Percentiles rank a stretch among this genome's conserved stretches.
These are phyloP conservation scores for Prochilodus magdalenae DNA, from an alignment of 2,113 vertebrate genomes.

Conservation along the genomic window DNA sequence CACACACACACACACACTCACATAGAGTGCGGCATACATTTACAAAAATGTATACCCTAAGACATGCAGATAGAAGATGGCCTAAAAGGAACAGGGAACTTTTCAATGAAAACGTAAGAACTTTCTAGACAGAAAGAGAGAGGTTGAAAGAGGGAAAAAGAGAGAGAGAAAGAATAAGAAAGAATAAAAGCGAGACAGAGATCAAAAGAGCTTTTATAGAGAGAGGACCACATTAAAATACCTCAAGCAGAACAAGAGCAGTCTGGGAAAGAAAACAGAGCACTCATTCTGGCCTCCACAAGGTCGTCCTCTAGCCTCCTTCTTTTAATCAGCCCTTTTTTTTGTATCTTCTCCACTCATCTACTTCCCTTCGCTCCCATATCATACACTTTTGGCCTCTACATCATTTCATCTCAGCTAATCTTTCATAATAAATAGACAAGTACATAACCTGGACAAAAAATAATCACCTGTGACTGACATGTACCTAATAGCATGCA, in stretches of 20 bases:
- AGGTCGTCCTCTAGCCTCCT: slow-evolving; percentile 28
- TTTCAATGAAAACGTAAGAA: neutral
- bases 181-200: slow-evolving; percentile 39
- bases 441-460: neutral
- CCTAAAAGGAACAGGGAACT: neutral
- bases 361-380: slow-evolving; percentile 30
- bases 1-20: slow-evolving; percentile 47
- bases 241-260: slow-evolving; percentile 70
- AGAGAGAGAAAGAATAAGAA: slow-evolving; percentile 14
- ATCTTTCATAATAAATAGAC: slow-evolving; percentile 23
- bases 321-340: slow-evolving; percentile 49
- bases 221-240: slow-evolving; percentile 75
- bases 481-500: no score
- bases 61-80: slow-evolving; percentile 10
- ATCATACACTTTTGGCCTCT: slow-evolving; percentile 27
- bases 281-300: slow-evolving; percentile 32
- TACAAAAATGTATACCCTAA: slow-evolving; percentile 15
- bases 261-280: slow-evolving; percentile 64
- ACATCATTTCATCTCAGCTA: slow-evolving; percentile 11
- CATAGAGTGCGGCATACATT: neutral
- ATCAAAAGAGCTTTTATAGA: slow-evolving; percentile 75
- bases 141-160: neutral
- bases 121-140: no score
- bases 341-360: slow-evolving; percentile 46
- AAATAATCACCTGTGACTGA: no score